A percentile compares a stretch with the other conserved stretches of the same genome.
phyloP scores from a whole-genome alignment of 2,888 invertebrate species.

The Platypus cylindrus region DNA sequence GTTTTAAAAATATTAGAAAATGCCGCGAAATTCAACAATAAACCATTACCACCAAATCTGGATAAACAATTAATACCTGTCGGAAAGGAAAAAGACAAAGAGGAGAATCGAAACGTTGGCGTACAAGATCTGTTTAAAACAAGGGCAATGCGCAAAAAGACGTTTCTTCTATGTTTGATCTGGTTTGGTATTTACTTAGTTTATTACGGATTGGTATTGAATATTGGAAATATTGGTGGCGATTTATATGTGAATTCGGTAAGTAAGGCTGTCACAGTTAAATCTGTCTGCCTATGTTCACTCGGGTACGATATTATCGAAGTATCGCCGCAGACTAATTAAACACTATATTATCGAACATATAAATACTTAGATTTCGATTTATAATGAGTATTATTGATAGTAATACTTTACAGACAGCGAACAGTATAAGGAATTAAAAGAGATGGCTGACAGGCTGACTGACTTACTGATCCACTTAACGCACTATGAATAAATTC shows the following conservation, averaged over 20 bases:
- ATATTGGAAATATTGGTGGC: conserved; percentile 61
- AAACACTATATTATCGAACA: too few species aligned
- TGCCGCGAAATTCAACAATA: conserved; percentile 53
- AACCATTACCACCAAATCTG: conserved; percentile 50
- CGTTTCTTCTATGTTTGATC: conserved; percentile 55
- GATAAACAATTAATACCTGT: conserved; percentile 51
- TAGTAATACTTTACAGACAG: too few species aligned
- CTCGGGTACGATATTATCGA: too few species aligned
- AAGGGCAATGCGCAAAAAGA: conserved; percentile 49
- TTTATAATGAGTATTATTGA: too few species aligned
- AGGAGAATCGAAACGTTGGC: conserved; percentile 34
- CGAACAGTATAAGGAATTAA: too few species aligned
- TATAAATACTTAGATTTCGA: too few species aligned
- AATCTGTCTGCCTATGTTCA: too few species aligned
- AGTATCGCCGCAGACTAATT: too few species aligned
- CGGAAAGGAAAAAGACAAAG: conserved; percentile 35
- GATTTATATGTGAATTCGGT: conserved; percentile 64
- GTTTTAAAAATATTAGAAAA: conserved; percentile 51
- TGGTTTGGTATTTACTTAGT: conserved; percentile 71
- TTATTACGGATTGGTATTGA: conserved; percentile 65
- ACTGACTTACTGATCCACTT: too few species aligned
- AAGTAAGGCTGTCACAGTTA: too few species aligned
- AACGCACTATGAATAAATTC: too few species aligned
- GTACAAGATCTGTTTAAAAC: conserved; percentile 55
- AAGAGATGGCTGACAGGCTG: too few species aligned